A percentile compares a stretch with the other conserved stretches of the same genome.
phyloP scores from a whole-genome alignment of 2,797 vertebrate species.

The Xenops minutus region DNA sequence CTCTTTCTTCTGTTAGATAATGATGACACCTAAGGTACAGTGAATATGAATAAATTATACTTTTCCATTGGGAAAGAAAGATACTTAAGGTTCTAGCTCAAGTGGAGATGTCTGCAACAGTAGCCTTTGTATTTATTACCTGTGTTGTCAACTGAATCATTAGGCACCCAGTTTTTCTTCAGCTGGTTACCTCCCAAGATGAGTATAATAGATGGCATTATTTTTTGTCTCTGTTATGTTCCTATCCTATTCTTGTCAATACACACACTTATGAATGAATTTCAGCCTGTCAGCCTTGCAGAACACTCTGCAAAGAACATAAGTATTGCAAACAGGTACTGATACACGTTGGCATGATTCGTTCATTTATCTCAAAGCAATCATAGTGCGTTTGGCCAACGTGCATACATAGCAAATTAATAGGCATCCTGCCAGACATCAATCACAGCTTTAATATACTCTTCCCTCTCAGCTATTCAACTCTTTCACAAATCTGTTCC shows the following conservation, averaged over 20 bases:
- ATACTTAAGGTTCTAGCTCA: background rate
- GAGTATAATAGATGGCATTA: background rate
- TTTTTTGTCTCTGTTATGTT: background rate
- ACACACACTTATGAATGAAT: slow-evolving; percentile 25
- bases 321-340: background rate
- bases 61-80: background rate
- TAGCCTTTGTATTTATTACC: background rate
- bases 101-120: background rate
- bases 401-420: background rate
- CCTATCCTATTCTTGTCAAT: background rate
- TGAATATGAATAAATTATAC: background rate
- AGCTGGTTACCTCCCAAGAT: background rate
- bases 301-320: background rate
- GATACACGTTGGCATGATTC: background rate
- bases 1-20: background rate
- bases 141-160: background rate
- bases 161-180: background rate
- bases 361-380: slow-evolving; percentile 5
- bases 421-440: background rate
- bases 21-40: background rate
- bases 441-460: background rate
- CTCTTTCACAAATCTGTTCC: background rate
- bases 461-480: background rate
- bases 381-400: background rate
- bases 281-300: background rate